Percentiles rank a stretch among this genome's conserved stretches.
Evolutionary conservation across 1,140 invertebrate genomes (phyloP).

Genomic region (Theocolax elegans): DNA sequence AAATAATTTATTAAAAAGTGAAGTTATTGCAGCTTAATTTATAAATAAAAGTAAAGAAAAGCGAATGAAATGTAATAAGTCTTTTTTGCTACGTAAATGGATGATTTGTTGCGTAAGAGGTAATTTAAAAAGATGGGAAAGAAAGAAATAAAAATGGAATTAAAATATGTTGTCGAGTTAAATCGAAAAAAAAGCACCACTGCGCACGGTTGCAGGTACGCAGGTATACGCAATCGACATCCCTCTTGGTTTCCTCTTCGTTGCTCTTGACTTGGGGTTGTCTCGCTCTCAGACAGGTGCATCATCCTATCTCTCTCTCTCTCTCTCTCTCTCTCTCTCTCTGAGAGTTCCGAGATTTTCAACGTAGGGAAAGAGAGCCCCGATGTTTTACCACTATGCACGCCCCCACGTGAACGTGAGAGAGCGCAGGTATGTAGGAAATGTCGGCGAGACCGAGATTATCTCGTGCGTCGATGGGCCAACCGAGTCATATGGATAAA

Average conservation of each 20-base stretch:
- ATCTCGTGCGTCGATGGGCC: slow-evolving; percentile 1
- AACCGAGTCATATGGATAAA: slow-evolving; percentile 27
- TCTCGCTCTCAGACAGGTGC: slow-evolving; percentile 41
- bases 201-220: not conserved
- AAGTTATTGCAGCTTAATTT: no score
- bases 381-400: no score
- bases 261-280: slow-evolving; percentile 32
- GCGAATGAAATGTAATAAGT: no score
- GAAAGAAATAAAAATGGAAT: no score
- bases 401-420: slow-evolving; percentile 30
- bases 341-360: slow-evolving; percentile 12
- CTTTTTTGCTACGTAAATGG: no score
- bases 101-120: no score
- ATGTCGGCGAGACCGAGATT: slow-evolving; percentile 20
- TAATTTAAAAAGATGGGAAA: no score
- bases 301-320: not conserved
- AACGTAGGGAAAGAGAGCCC: no score
- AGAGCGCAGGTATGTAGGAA: slow-evolving; percentile 9
- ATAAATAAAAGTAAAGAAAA: no score
- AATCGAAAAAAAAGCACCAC: not conserved
- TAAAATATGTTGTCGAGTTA: no score
- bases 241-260: not conserved
- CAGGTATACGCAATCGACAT: not conserved
- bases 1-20: no score
- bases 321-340: not conserved